These are phyloP conservation scores for Australoheros facetus DNA, from an alignment of 2,797 vertebrate species.

Conservation along the genomic window DNA sequence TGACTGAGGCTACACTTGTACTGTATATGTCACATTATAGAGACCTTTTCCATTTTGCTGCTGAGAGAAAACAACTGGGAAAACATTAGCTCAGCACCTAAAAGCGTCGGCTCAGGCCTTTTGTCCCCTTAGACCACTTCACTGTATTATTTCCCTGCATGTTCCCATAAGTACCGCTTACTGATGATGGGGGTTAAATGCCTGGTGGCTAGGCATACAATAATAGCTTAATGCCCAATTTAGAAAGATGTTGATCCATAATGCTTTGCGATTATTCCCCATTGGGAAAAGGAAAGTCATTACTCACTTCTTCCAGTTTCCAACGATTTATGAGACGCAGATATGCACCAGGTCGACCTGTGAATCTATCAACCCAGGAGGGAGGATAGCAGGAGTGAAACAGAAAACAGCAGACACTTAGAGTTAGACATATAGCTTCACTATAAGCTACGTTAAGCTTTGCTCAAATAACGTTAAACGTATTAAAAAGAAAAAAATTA, in stretches of 20 bases:
- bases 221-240: constrained; percentile 40
- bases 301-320: constrained; percentile 93
- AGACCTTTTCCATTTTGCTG: constrained; percentile 38
- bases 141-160: constrained; percentile 35
- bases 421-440: neutral
- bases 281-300: constrained; percentile 13
- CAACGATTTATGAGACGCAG: constrained; percentile 93
- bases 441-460: neutral
- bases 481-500: neutral
- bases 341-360: constrained; percentile 93
- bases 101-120: constrained; percentile 50
- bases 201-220: neutral
- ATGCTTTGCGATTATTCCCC: constrained; percentile 36
- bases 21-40: constrained; percentile 29
- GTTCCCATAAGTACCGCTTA: constrained; percentile 45
- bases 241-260: constrained; percentile 35
- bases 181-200: constrained; percentile 47
- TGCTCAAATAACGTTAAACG: neutral
- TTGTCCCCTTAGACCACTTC: constrained; percentile 23
- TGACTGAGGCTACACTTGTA: constrained; percentile 18
- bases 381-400: neutral
- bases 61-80: constrained; percentile 29
- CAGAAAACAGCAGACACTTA: neutral
- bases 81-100: constrained; percentile 54
- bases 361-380: constrained; percentile 81